A percentile compares a stretch with the other conserved stretches of the same genome.
Conservation (phyloP, 2,113 vertebrate genomes). For the Antechinus flavipes region DNA sequence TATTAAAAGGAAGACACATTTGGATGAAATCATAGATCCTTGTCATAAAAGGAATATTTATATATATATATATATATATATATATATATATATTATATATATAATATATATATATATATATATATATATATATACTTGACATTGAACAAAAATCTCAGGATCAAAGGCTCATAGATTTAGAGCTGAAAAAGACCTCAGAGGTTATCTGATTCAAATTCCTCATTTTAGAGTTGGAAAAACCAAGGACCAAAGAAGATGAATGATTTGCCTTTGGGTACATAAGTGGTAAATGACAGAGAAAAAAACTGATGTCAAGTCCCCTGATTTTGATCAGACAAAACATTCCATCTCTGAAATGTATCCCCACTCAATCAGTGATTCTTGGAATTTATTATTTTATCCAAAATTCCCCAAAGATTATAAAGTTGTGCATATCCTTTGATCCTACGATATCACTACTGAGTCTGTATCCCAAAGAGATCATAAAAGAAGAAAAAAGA, state of each 20-base stretch:
- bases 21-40: not conserved
- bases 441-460: no score
- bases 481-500: no score
- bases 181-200: not conserved
- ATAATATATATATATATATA: no score
- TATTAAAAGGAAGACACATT: not conserved
- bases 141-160: not conserved
- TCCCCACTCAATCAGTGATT: not conserved
- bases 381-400: not conserved
- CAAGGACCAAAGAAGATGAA: not conserved
- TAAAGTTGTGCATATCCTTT: no score
- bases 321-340: not conserved
- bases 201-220: not conserved
- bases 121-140: not conserved
- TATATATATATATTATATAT: no score
- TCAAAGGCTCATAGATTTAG: not conserved
- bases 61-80: no score
- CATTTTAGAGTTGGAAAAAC: not conserved
- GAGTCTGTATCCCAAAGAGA: no score
- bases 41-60: not conserved
- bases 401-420: not conserved
- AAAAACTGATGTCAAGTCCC: not conserved
- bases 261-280: not conserved
- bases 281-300: not conserved
- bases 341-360: not conserved